Base-by-base conservation (phyloP, 1,140 invertebrate species). In the Amphibalanus amphitrite region DNA sequence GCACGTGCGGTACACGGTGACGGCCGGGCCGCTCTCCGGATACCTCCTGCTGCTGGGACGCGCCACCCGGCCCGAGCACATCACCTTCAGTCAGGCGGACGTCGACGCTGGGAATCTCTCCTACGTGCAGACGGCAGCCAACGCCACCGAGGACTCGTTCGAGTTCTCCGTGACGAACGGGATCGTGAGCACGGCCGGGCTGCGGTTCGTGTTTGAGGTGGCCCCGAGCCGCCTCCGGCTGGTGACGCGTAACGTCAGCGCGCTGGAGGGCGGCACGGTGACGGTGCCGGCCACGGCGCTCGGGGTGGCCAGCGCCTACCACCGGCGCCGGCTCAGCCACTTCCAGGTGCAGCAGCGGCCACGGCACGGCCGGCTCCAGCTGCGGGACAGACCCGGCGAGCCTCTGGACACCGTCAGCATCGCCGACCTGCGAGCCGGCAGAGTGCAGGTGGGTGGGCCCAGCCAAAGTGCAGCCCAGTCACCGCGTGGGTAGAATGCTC, bases 161-260 rank as follows among this genome's bases (percentile, higher is more conserved):
- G 82, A 87, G 6, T 87, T 96, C 76, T 92, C 95, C 78, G 91
- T 94, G 0, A 92, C 91, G 0, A 95, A 96, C 77, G 92, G 92
- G 0, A 89, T 94, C 69, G 78, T 81, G 68, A 78, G 77, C 8
- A 74, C 84, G 64, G 75, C 74, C 28, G 78, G 80, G 71, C 74
- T 83, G 8, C 78, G 79, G 71, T 82, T 84, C 74, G 75, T 78
- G 20, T 78, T 84, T 28, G 79, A 82, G 70, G 79, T 83, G 8
- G 76, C 82, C 20, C 79, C 81, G 0, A 77, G 77, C 64, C 74
- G 77, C 25, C 75, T 82, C 65, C 78, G 76, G 65, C 71, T 77
- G 70, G 74, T 76, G 13, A 26, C 26, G 23, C 8, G 23, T 3
- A 65, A 65, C 26, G 6, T 26, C 10, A n/a, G 10, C 10, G 4